These are phyloP conservation scores for Pterocles burchelli DNA, from an alignment of 2,113 vertebrate species.

Conservation along the genomic window DNA sequence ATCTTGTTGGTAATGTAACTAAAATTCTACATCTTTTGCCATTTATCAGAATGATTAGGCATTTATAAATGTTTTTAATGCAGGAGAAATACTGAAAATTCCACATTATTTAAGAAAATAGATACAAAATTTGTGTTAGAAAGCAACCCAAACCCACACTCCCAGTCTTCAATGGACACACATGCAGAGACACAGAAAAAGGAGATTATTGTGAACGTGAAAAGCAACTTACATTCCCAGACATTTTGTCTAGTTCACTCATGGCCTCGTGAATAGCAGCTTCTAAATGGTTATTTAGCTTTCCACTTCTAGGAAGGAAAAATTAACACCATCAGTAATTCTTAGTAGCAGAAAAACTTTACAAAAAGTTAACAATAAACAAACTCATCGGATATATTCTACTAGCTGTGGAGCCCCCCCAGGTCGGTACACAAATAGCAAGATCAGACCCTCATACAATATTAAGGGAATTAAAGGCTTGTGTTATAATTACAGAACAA, in stretches of 20 bases:
- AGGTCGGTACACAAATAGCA: accelerated
- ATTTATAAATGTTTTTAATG: not conserved
- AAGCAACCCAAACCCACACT: not conserved
- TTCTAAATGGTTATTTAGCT: slow-evolving; percentile 99
- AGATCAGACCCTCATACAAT: accelerated
- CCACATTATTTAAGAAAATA: not conserved
- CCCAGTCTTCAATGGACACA: not conserved
- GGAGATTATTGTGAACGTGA: not conserved
- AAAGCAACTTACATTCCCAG: slow-evolving; percentile 90
- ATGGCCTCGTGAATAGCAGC: slow-evolving; percentile 99
- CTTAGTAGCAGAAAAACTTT: not conserved
- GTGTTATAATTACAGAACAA: not conserved
- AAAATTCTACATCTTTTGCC: not conserved
- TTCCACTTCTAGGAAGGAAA: slow-evolving; percentile 84
- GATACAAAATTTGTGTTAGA: not conserved
- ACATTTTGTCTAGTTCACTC: slow-evolving; percentile 98
- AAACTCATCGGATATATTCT: not conserved
- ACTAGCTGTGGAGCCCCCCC: not conserved
- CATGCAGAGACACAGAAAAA: not conserved
- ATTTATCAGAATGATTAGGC: not conserved
- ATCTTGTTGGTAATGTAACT: not conserved
- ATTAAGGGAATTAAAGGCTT: not conserved
- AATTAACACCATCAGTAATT: not conserved
- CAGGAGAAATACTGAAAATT: not conserved
- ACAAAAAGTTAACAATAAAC: not conserved